Conservation (phyloP, 2,888 invertebrate genomes). For the Notodonta dromedarius region DNA sequence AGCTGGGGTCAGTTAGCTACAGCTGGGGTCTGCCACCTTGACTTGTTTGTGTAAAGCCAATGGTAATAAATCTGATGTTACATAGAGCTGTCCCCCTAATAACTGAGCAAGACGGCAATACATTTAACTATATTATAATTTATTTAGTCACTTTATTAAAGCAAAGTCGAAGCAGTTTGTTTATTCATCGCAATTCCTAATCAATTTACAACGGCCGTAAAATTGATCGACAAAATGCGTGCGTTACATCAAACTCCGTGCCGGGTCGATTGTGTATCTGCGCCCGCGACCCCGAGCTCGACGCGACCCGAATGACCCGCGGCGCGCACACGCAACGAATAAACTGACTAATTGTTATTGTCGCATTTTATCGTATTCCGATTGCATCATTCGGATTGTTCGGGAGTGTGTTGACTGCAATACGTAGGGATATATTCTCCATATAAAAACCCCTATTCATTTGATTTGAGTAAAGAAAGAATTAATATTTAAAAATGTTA, state of each 20-base stretch:
- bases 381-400: neutral
- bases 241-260: conserved; percentile 2
- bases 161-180: neutral
- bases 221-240: neutral
- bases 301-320: neutral
- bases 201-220: neutral
- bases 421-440: too few relatives aligned
- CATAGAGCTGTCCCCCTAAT: too few relatives aligned
- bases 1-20: too few relatives aligned
- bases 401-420: too few relatives aligned
- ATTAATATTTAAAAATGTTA: too few relatives aligned
- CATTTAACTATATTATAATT: too few relatives aligned
- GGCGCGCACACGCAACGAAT: neutral
- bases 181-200: neutral
- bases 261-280: neutral
- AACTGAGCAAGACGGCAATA: too few relatives aligned
- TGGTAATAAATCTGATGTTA: too few relatives aligned
- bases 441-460: too few relatives aligned
- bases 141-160: neutral
- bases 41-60: too few relatives aligned
- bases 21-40: too few relatives aligned
- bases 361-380: neutral
- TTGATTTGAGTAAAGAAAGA: too few relatives aligned
- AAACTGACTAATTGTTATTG: neutral
- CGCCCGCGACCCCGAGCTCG: neutral